phyloP scores from a whole-genome alignment of 2,113 vertebrate genomes.

The Sterrhoptilus dennistouni region DNA sequence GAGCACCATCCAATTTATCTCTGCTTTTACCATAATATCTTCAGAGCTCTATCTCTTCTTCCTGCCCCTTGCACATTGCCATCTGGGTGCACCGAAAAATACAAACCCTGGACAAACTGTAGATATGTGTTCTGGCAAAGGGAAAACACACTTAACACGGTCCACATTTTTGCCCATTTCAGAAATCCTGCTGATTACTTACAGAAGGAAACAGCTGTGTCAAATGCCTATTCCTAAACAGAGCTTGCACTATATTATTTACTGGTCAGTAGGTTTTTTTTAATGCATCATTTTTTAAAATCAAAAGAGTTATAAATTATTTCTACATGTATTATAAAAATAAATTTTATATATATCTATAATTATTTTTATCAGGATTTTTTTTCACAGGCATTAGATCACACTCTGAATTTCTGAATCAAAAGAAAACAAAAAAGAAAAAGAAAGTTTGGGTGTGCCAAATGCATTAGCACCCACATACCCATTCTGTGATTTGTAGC shows the following conservation, averaged over 20 bases:
- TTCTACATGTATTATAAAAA: not conserved
- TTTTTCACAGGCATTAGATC: not conserved
- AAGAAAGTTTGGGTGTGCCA: not conserved
- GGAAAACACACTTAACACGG: not conserved
- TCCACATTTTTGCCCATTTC: not conserved
- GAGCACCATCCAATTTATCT: not conserved
- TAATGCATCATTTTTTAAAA: not conserved
- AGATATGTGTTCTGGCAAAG: not conserved
- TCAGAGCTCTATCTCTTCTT: not conserved
- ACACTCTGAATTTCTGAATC: not conserved
- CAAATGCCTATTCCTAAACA: not conserved
- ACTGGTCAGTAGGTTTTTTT: not conserved
- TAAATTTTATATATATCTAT: not conserved
- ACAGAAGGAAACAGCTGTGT: not conserved
- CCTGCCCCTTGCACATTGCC: not conserved
- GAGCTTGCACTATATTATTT: not conserved
- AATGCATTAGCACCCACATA: not conserved
- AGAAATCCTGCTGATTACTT: not conserved
- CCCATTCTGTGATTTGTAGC: not conserved
- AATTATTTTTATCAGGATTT: not conserved
- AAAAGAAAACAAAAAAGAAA: not conserved
- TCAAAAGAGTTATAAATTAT: not conserved
- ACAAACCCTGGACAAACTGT: not conserved
- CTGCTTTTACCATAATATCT: not conserved
- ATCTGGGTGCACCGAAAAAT: not conserved